Conservation (phyloP, 1,140 invertebrate species). For the Drosophila arizonae region DNA sequence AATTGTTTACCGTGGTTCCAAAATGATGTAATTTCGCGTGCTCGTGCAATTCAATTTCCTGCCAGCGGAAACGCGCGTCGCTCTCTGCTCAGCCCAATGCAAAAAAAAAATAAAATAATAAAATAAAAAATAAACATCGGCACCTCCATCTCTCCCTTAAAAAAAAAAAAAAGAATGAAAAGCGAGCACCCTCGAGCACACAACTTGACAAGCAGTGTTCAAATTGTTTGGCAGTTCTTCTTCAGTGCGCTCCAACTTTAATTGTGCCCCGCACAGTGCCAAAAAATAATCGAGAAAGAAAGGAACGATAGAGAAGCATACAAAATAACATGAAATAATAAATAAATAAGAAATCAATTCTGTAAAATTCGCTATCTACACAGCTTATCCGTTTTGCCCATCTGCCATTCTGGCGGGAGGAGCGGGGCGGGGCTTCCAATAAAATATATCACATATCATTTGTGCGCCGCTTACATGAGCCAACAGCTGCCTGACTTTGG, state of each 20-base stretch:
- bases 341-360: slow-evolving; percentile 60
- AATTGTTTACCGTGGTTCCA: slow-evolving; percentile 80
- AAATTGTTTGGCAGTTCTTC: slow-evolving; percentile 57
- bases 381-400: slow-evolving; percentile 50
- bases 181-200: neutral
- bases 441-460: slow-evolving; percentile 50
- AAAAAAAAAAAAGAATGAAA: neutral
- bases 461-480: neutral
- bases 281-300: slow-evolving; percentile 33
- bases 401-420: neutral
- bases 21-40: slow-evolving; percentile 82
- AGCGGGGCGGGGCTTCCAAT: slow-evolving; percentile 44
- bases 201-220: slow-evolving; percentile 53
- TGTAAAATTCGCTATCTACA: slow-evolving; percentile 58
- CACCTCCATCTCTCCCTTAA: neutral
- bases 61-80: slow-evolving; percentile 85
- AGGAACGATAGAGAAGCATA: slow-evolving; percentile 3
- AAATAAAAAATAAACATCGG: slow-evolving; percentile 16
- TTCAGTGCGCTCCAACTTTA: slow-evolving; percentile 38
- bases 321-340: slow-evolving; percentile 23
- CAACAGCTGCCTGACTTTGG: slow-evolving; percentile 1
- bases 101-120: slow-evolving; percentile 23
- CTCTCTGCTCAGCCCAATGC: slow-evolving; percentile 71
- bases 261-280: slow-evolving; percentile 43
- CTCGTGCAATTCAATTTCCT: slow-evolving; percentile 82